Conservation (phyloP, 2,797 vertebrate species). For the Dendrocincla fuliginosa region DNA sequence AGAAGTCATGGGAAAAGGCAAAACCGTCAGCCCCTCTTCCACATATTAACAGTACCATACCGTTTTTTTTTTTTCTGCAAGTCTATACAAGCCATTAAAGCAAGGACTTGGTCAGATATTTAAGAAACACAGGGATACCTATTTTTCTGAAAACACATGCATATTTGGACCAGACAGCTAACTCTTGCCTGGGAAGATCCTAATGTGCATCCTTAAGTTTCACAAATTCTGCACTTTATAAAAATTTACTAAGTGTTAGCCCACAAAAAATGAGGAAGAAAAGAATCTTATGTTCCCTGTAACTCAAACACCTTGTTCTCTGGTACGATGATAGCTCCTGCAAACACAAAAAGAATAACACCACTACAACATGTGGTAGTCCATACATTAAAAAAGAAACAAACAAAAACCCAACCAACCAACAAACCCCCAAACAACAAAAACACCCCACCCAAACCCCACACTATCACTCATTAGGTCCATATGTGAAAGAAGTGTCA, state of each 20-base stretch:
- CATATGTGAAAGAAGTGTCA: not conserved
- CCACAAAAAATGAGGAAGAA: not conserved
- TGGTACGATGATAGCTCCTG: not conserved
- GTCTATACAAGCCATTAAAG: not conserved
- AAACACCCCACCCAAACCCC: not conserved
- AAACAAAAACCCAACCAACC: rapidly evolving
- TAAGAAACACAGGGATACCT: not conserved
- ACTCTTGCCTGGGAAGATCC: not conserved
- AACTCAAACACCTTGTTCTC: not conserved
- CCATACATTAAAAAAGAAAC: not conserved
- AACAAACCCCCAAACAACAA: not conserved
- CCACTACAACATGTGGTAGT: not conserved
- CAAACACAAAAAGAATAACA: not conserved
- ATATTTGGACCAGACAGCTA: not conserved
- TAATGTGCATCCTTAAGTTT: not conserved
- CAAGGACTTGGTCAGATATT: not conserved
- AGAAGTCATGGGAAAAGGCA: not conserved
- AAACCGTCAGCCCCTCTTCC: not conserved
- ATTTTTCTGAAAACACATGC: not conserved
- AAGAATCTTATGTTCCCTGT: not conserved
- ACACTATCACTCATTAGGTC: not conserved
- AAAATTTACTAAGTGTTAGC: not conserved
- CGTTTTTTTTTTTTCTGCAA: not conserved
- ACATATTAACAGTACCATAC: not conserved
- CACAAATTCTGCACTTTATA: not conserved